Evolutionary conservation across 1,140 invertebrate species (phyloP).

Genomic region (Drosophila elegans): DNA sequence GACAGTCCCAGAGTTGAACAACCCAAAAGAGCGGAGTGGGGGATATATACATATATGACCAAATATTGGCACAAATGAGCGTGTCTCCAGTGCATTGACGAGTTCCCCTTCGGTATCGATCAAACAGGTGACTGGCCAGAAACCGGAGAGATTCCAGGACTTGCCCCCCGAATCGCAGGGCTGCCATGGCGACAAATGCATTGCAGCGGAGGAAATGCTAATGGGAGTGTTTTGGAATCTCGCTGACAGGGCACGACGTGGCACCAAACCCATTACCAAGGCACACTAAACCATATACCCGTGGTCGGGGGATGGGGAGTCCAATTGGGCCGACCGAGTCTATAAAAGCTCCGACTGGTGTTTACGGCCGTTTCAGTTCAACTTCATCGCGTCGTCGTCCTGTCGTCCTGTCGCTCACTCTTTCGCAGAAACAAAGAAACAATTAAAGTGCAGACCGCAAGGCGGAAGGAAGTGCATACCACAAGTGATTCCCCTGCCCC

Average conservation of each 20-base stretch:
- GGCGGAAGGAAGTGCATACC: constrained; percentile 77
- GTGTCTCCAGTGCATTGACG: constrained; percentile 69
- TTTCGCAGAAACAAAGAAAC: constrained; percentile 67
- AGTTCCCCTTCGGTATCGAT: constrained; percentile 56
- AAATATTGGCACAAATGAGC: constrained; percentile 75
- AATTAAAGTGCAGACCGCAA: constrained; percentile 73
- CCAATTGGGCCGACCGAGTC: constrained; percentile 51
- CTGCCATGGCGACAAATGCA: constrained; percentile 49
- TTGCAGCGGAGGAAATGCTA: constrained; percentile 57
- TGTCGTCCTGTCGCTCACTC: constrained; percentile 53
- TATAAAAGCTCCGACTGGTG: constrained; percentile 71
- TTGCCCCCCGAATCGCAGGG: constrained; percentile 15
- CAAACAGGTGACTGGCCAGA: constrained; percentile 55
- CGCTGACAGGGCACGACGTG: constrained; percentile 70
- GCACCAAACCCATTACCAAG: constrained; percentile 81
- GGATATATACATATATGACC: constrained; percentile 5
- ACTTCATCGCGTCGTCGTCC: constrained; percentile 66
- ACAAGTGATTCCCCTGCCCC: constrained; percentile 50
- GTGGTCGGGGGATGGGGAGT: neutral
- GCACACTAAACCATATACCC: constrained; percentile 68
- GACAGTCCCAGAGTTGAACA: constrained; percentile 58
- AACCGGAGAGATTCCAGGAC: constrained; percentile 4
- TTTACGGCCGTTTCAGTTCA: constrained; percentile 67
- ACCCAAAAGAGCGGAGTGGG: constrained; percentile 27
- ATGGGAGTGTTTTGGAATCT: constrained; percentile 72